Conservation (phyloP, 2,113 vertebrate species). For the Heterotis niloticus region DNA sequence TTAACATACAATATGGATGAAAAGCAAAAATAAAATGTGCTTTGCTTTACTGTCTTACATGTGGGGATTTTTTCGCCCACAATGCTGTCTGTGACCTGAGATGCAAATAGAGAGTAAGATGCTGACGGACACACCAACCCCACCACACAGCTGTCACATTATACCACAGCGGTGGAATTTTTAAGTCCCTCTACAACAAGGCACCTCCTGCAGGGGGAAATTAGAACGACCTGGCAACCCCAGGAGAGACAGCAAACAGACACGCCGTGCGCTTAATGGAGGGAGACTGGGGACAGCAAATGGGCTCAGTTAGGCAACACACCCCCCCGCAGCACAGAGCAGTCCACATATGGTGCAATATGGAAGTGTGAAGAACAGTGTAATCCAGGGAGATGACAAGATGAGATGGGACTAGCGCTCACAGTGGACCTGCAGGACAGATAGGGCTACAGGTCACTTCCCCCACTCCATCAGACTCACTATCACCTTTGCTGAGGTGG, state of each 20-base stretch:
- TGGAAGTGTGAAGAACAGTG: neutral
- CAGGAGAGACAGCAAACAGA: neutral
- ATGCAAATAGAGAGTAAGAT: too few species aligned
- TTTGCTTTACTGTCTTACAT: too few species aligned
- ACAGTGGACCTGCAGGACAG: neutral
- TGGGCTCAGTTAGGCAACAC: conserved; percentile 10
- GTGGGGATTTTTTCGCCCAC: too few species aligned
- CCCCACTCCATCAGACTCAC: neutral
- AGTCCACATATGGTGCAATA: neutral
- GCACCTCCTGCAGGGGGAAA: conserved; percentile 13
- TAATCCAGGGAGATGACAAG: neutral
- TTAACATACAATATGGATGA: too few species aligned
- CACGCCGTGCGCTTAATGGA: conserved; percentile 14
- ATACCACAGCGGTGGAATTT: neutral
- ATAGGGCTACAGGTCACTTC: neutral
- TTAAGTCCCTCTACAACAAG: conserved; percentile 14
- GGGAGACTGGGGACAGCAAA: conserved; percentile 19
- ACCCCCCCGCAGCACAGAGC: neutral
- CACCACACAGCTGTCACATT: too few species aligned
- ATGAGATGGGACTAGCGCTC: neutral
- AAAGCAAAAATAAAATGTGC: too few species aligned
- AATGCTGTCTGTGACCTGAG: too few species aligned
- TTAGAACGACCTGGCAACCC: neutral
- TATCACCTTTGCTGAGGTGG: neutral
- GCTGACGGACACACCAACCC: too few species aligned